Evolutionary conservation across 2,797 vertebrate genomes (phyloP).

Genomic region (Macroramphosus scolopax): DNA sequence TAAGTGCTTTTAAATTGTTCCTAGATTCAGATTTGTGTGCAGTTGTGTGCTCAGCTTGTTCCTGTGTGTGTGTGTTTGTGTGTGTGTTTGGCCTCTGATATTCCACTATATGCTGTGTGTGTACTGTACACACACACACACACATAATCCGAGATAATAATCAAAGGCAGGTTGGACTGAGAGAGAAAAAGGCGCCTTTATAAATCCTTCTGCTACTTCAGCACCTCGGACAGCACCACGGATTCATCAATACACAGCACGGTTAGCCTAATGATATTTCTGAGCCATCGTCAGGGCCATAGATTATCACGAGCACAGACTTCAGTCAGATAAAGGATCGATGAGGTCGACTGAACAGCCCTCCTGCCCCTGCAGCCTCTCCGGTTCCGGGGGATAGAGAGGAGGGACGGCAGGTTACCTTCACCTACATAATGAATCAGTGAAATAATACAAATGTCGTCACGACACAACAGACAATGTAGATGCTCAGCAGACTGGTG

Average conservation of each 20-base stretch:
- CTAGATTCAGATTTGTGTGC: constrained; percentile 28
- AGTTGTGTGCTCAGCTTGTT: constrained; percentile 16
- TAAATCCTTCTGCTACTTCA: neutral
- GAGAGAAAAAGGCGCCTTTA: neutral
- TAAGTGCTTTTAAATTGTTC: constrained; percentile 25
- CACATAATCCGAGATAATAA: too few relatives aligned
- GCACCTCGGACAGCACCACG: constrained; percentile 1
- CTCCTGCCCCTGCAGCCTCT: neutral
- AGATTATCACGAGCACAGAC: neutral
- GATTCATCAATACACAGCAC: constrained; percentile 3
- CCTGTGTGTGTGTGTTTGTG: constrained; percentile 4
- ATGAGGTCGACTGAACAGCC: neutral
- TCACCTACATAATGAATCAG: too few relatives aligned
- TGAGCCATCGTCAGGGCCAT: neutral
- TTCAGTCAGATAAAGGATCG: constrained; percentile 6
- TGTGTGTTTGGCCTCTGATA: too few relatives aligned
- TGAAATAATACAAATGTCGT: too few relatives aligned
- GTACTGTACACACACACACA: too few relatives aligned
- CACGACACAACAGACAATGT: too few relatives aligned
- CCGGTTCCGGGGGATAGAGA: neutral
- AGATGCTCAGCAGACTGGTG: too few relatives aligned
- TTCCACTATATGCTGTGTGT: too few relatives aligned
- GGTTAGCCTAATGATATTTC: constrained; percentile 2
- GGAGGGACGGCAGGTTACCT: neutral
- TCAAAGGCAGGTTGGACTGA: too few relatives aligned